phyloP scores from a whole-genome alignment of 1,140 invertebrate species.

The Aphelinus certus region DNA sequence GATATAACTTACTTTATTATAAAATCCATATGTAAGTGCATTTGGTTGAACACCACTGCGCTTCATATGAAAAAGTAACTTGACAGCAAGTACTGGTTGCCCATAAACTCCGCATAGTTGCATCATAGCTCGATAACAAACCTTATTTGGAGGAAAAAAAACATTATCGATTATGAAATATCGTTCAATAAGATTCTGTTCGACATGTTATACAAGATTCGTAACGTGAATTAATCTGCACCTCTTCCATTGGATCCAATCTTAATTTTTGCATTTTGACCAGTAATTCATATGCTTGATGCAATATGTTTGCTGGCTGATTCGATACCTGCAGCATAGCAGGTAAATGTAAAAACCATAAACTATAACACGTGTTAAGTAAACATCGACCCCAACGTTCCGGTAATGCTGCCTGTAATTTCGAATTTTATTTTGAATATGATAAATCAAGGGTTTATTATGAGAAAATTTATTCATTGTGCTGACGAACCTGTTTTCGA shows the following conservation, averaged over 20 bases:
- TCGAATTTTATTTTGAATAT: not conserved
- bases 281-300: conserved; percentile 87
- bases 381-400: conserved; percentile 93
- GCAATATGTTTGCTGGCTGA: conserved; percentile 81
- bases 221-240: conserved; percentile 53
- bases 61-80: conserved; percentile 95
- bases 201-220: not conserved
- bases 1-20: conserved; percentile 57
- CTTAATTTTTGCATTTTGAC: conserved; percentile 80
- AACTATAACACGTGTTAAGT: conserved; percentile 86
- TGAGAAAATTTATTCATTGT: not conserved
- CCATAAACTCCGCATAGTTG: conserved; percentile 96
- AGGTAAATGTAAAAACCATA: conserved; percentile 95
- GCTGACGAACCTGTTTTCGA: conserved; percentile 69
- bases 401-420: conserved; percentile 68
- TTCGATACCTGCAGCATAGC: conserved; percentile 65
- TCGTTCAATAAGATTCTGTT: not conserved
- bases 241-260: conserved; percentile 90
- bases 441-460: not conserved
- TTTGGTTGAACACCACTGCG: conserved; percentile 93
- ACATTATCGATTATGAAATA: conserved; percentile 16
- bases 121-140: conserved; percentile 98
- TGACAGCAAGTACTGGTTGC: conserved; percentile 93
- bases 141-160: conserved; percentile 63
- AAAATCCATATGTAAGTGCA: conserved; percentile 94